These are phyloP conservation scores for Cygnus buccinator DNA, from an alignment of 2,113 vertebrate genomes.

Conservation along the genomic window DNA sequence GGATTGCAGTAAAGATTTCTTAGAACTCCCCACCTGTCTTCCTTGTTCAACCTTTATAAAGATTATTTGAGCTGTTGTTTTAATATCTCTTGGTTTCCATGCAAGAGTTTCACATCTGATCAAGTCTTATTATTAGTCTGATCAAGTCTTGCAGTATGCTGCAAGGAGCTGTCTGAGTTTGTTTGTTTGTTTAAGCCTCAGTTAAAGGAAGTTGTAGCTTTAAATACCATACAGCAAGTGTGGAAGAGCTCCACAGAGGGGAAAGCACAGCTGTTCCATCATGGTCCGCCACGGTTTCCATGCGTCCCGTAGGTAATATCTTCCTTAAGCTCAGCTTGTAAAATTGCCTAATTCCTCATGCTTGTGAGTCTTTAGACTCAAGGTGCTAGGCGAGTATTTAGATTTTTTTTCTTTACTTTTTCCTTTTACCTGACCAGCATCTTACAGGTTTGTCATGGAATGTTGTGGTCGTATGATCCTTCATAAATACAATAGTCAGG, in stretches of 20 bases:
- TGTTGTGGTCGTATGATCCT: background rate
- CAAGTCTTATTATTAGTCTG: background rate
- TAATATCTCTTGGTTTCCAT: constrained; percentile 1
- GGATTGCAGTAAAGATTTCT: background rate
- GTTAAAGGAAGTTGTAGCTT: constrained; percentile 57
- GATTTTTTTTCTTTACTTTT: background rate
- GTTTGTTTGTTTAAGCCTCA: constrained; percentile 57
- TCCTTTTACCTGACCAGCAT: background rate
- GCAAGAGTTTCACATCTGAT: constrained; percentile 26
- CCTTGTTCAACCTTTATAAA: background rate
- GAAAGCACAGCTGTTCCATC: constrained; percentile 63
- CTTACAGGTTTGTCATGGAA: background rate
- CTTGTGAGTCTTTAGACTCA: constrained; percentile 4
- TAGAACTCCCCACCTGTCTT: background rate
- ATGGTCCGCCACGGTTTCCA: constrained; percentile 19
- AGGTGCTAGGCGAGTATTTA: background rate
- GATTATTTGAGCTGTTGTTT: constrained; percentile 34
- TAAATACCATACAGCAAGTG: constrained; percentile 18
- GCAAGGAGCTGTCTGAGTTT: constrained; percentile 3
- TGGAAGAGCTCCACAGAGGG: constrained; percentile 26
- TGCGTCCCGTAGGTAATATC: constrained; percentile 42
- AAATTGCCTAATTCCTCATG: constrained; percentile 61
- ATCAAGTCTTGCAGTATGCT: constrained; percentile 12
- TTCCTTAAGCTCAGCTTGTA: constrained; percentile 60
- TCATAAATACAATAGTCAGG: background rate